A percentile compares a stretch with the other conserved stretches of the same genome.
phyloP scores from a whole-genome alignment of 2,797 vertebrate genomes.

The Crypturellus tataupa region DNA sequence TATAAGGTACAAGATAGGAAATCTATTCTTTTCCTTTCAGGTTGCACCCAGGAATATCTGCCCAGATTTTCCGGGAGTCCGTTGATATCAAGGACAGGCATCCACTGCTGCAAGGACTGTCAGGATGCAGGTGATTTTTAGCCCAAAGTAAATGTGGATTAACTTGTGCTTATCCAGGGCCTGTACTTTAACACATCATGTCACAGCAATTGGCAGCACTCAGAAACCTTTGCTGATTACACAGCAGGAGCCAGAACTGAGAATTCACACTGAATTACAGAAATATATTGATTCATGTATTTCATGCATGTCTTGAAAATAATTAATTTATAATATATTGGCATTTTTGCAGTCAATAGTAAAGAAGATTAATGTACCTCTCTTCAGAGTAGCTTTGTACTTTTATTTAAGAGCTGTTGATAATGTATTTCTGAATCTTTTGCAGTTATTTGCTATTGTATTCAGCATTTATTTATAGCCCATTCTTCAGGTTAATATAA shows the following conservation, averaged over 20 bases:
- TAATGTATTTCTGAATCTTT: background rate
- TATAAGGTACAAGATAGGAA: background rate
- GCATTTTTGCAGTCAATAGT: background rate
- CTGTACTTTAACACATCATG: background rate
- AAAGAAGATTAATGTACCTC: background rate
- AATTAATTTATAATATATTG: background rate
- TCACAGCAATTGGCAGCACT: background rate
- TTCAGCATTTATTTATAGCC: background rate
- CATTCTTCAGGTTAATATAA: background rate
- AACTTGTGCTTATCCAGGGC: background rate
- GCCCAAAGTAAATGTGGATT: background rate
- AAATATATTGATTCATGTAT: background rate
- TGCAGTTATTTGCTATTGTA: background rate
- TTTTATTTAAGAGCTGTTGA: background rate
- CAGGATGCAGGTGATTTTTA: background rate
- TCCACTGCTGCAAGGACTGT: background rate
- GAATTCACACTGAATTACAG: background rate
- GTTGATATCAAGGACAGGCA: accelerated
- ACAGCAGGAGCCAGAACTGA: background rate
- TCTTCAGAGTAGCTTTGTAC: background rate
- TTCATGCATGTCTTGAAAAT: background rate
- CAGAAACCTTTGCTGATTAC: constrained; percentile 28
- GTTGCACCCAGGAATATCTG: background rate
- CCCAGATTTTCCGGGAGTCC: background rate
- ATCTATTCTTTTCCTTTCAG: background rate